Evolutionary conservation across 2,113 vertebrate genomes (phyloP).

Genomic region (Indicator maculatus): DNA sequence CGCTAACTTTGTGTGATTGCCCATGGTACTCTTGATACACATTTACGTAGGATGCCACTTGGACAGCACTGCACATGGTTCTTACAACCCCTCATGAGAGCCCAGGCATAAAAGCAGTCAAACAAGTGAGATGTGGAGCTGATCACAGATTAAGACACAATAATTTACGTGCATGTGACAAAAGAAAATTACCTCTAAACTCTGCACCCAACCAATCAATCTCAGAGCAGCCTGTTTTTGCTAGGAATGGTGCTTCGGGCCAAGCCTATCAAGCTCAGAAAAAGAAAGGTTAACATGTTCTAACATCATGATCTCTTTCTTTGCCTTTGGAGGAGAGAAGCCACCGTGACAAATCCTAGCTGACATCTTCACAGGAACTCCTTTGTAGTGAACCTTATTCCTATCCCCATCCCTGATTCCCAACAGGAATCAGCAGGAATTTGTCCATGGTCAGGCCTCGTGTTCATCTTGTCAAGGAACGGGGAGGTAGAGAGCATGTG

Average conservation of each 20-base stretch:
- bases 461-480: not conserved
- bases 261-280: constrained; percentile 59
- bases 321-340: constrained; percentile 18
- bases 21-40: not conserved
- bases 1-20: not conserved
- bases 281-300: constrained; percentile 71
- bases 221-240: constrained; percentile 65
- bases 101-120: not conserved
- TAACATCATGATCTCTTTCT: constrained; percentile 58
- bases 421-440: not conserved
- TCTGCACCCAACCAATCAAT: constrained; percentile 60
- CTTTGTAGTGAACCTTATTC: not conserved
- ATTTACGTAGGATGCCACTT: not conserved
- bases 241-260: constrained; percentile 58
- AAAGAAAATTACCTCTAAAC: constrained; percentile 71
- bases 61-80: not conserved
- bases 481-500: not conserved
- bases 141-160: constrained; percentile 41
- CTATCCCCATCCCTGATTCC: not conserved
- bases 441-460: not conserved
- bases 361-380: not conserved
- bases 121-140: constrained; percentile 35
- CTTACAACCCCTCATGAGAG: not conserved
- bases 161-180: constrained; percentile 71
- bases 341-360: constrained; percentile 15